Base-by-base conservation (phyloP, 2,113 vertebrate species). In the Ceyx melanurus region DNA sequence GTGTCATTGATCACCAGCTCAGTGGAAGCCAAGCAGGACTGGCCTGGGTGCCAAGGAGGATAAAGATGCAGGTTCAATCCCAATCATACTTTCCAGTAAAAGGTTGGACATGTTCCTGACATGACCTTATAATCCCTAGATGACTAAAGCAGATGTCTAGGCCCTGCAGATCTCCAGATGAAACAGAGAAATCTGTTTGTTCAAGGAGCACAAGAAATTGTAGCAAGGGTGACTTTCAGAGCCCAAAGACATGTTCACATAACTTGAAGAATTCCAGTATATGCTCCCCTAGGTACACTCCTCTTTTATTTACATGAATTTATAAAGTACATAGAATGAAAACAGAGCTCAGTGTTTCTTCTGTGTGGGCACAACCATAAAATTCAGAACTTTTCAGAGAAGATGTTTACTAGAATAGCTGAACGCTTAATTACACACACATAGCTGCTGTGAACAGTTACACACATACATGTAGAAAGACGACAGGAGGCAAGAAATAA, bases 51-150 rank as follows among this genome's bases (percentile, higher is more conserved):
- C 43, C 1, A 1, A 61, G 80, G 22, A 79, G 64, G 58, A 62
- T 29, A 76, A 92, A 62, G 80, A 89, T 58, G n/a, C 50, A 11
- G 10, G 78, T 91, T 81, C 83, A 91, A 43, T 60, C 72, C 86
- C 58, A 79, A 57, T 85, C 74, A 67, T n/a, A 89, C 85, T 73
- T 91, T 85, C 86, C 79, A 93, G 92, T 84, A 92, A 91, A 95
- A 76, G 75, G 88, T 3, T 95, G 84, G 83, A 60, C 5, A 7
- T 71, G 93, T 72, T 97, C 94, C 93, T 95, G 81, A 86, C 65
- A 31, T 26, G 80, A 95, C 90, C 90, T 92, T 93, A 46, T 90
- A 94, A 95, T 96, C 93, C 83, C 29, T 16, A 40, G 81, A 95
- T 78, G 61, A 88, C 85, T 84, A 89, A 88, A 93, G 17, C 88